Percentiles rank a stretch among this genome's conserved stretches.
Conservation (phyloP, 2,888 invertebrate genomes). For the Ferdinandea cuprea region DNA sequence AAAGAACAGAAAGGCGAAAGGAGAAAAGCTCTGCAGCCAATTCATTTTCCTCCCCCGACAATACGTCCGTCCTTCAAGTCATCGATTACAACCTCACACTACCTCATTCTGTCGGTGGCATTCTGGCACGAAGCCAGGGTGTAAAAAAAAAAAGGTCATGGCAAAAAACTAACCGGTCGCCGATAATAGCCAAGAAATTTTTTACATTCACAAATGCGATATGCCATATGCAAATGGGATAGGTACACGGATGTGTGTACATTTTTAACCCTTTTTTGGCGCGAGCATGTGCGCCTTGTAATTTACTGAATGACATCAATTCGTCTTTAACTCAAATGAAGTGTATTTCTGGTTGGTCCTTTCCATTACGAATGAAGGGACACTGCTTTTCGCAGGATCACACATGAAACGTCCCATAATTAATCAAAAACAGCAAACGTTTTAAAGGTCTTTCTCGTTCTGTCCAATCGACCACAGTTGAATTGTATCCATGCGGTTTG, state of each 20-base stretch:
- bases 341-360: neutral
- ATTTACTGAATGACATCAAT: slow-evolving; percentile 38
- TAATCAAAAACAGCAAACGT: slow-evolving; percentile 22
- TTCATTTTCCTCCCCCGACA: slow-evolving; percentile 15
- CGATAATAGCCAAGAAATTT: slow-evolving; percentile 27
- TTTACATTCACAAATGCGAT: slow-evolving; percentile 31
- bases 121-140: slow-evolving; percentile 31
- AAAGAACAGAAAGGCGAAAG: slow-evolving; percentile 23
- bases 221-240: neutral
- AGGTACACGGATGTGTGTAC: slow-evolving; percentile 26
- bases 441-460: too few relatives aligned
- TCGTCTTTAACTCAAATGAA: slow-evolving; percentile 32
- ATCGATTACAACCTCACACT: slow-evolving; percentile 34
- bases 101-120: neutral
- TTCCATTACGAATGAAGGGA: neutral
- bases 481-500: neutral
- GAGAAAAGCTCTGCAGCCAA: slow-evolving; percentile 19
- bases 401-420: slow-evolving; percentile 2
- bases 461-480: neutral
- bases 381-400: neutral
- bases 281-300: slow-evolving; percentile 34
- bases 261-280: slow-evolving; percentile 35
- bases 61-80: slow-evolving; percentile 22
- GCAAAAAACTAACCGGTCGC: slow-evolving; percentile 14
- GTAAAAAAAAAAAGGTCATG: slow-evolving; percentile 46